Conservation (phyloP, 1,140 invertebrate genomes). For the Ooceraea biroi region DNA sequence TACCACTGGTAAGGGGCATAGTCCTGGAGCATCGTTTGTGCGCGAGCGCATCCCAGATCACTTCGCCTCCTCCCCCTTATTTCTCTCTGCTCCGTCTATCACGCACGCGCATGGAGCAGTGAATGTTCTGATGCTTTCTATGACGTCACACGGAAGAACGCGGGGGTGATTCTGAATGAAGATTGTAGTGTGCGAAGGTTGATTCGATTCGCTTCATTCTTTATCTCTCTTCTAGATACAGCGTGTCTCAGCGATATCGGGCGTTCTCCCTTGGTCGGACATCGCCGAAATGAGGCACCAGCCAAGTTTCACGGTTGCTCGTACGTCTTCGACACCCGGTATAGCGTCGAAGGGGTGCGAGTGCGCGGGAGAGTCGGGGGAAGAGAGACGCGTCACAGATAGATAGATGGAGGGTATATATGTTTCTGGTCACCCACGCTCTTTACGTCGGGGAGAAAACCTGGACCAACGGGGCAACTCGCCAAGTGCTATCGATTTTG, state of each 20-base stretch:
- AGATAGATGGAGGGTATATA: constrained; percentile 13
- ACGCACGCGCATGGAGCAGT: constrained; percentile 14
- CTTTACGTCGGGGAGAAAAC: not conserved
- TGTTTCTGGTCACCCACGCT: constrained; percentile 63
- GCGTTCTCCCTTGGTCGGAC: not conserved
- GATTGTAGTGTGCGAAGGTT: constrained; percentile 29
- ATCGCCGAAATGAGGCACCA: not conserved
- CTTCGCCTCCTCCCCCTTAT: not conserved
- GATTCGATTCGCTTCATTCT: constrained; percentile 9
- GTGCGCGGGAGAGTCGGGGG: not conserved
- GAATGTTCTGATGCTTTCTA: constrained; percentile 64
- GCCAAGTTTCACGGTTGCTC: not conserved
- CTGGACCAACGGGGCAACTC: constrained; percentile 64
- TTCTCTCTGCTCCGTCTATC: not conserved
- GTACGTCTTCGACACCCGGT: constrained; percentile 33
- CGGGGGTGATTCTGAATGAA: constrained; percentile 76
- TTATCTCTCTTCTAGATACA: not conserved
- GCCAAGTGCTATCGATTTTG: constrained; percentile 67
- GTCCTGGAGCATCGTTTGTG: constrained; percentile 2
- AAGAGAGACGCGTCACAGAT: not conserved
- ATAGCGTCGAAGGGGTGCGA: not conserved
- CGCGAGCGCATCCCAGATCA: constrained; percentile 28
- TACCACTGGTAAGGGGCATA: not conserved
- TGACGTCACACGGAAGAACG: constrained; percentile 73
- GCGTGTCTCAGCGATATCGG: not conserved